These are phyloP conservation scores for Tipula lateralis DNA, from an alignment of 2,888 invertebrate species.

Conservation along the genomic window DNA sequence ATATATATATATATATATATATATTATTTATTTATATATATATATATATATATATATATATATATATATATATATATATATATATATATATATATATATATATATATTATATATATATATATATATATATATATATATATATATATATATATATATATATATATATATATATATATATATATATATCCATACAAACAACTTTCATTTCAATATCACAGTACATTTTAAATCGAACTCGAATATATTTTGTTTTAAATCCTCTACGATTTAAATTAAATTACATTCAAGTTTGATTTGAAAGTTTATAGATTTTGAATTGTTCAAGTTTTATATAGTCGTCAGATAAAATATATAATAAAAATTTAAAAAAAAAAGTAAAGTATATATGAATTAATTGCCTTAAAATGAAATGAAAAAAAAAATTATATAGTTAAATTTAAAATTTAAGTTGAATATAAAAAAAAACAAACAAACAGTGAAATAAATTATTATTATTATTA, in stretches of 20 bases:
- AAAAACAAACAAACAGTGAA: not conserved
- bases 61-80: too few species aligned
- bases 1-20: too few species aligned
- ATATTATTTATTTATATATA: too few species aligned
- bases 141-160: too few species aligned
- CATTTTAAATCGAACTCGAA: not conserved
- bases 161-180: too few species aligned
- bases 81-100: too few species aligned
- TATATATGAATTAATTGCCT: constrained; percentile 24
- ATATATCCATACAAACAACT: not conserved
- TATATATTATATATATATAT: too few species aligned
- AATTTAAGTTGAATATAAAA: not conserved
- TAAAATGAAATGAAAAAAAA: constrained; percentile 7
- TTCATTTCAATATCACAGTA: not conserved
- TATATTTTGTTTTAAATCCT: not conserved
- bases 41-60: too few species aligned
- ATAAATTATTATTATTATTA: not conserved
- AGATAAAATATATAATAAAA: not conserved
- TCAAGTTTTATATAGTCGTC: constrained; percentile 2
- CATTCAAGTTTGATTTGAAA: not conserved
- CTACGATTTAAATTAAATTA: not conserved
- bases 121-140: too few species aligned
- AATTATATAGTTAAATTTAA: constrained; percentile 24
- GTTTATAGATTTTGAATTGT: not conserved
- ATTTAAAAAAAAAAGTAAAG: not conserved